Base-by-base conservation (phyloP, 2,113 vertebrate species). In the Saccopteryx bilineata region DNA sequence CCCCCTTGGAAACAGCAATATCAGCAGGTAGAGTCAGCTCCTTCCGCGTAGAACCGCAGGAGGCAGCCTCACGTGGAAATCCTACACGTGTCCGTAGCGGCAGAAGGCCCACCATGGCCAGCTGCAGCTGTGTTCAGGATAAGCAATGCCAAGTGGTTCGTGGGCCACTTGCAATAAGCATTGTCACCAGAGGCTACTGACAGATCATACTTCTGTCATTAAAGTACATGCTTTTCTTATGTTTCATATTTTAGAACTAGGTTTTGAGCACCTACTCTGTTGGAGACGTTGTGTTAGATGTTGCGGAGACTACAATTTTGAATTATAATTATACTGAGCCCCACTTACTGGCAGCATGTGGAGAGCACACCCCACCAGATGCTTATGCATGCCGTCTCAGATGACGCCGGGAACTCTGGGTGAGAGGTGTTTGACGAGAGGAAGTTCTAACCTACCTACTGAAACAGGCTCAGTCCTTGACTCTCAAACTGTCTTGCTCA, bases 71-170 rank as follows among this genome's bases (percentile, higher is more conserved):
- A 48, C 79, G 68, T 18, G 23, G 24, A 48, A 24, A 54, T 19
- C 8, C 18, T 58, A 10, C 23, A 54, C 0, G 0, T 3, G 6
- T 19, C 26, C 9, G 17, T 14, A 7, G 39, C 0, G 7, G 9
- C 1, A 5, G 1, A 56, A 48, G 52, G 39, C 46, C 24, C n/a
- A 1, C 19, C 2, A 4, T 1, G 12, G 18, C 23, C 68, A 66
- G 28, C 46, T 24, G 19, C 52, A 63, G 63, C 58, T 48, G 12
- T 9, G 14, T 52, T n/a, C 26, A 31, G 39, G 28, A n/a, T 28
- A 9, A 60, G 10, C 39, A 3, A 9, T 0, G 0, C 46, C 46
- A 23, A 71, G 33, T 9, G 7, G 5, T 66, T 88, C 11, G 7
- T 7, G 31, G 74, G 50, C 11, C 33, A 33, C 68, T n/a, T 68